Base-by-base conservation (phyloP, 2,113 vertebrate species). In the Hyperoodon ampullatus region DNA sequence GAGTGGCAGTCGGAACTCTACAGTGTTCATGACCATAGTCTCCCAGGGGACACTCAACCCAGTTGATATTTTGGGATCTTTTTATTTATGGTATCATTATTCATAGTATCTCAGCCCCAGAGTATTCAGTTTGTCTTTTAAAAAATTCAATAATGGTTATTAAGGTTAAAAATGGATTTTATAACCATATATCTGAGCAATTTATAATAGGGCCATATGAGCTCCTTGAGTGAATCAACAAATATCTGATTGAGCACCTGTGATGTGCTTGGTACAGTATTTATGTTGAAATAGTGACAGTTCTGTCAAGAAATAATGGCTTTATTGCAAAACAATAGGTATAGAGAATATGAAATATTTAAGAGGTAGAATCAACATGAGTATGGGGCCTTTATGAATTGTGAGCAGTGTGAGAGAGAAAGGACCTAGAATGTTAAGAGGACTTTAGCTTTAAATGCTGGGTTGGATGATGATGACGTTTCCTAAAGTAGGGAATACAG, bases 161-260 rank as follows among this genome's bases (percentile, higher is more conserved):
- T 85, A 71, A 92, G 33, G 33, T 65, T n/a, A 94, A 75, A 93
- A 47, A 19, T 23, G 77, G 87, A 28, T 83, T 94, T 70, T 35
- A 28, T 53, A 65, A 70, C 44, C 47, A 8, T 70, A 66, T 60
- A 58, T 81, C 35, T 82, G 44, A 78, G 12, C 12, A 82, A 0
- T 78, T 89, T 77, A 71, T 50, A 14, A 30, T 35, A 60, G 55
- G 95, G 35, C 23, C 0, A 10, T n/a, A 30, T 55, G n/a, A 86
- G 16, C 24, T 86, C 26, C 72, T 47, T 68, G 6, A 78, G 8
- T 72, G 68, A 50, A 13, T 78, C 68, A 77, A 11, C 8, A 85
- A 24, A 63, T 88, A 66, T 26, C 70, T 66, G 23, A 66, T 50
- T 77, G 47, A 78, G 30, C n/a, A 61, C 28, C 11, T 84, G 2